These are phyloP conservation scores for Ginglymostoma cirratum DNA, from an alignment of 2,113 vertebrate species.

Conservation along the genomic window DNA sequence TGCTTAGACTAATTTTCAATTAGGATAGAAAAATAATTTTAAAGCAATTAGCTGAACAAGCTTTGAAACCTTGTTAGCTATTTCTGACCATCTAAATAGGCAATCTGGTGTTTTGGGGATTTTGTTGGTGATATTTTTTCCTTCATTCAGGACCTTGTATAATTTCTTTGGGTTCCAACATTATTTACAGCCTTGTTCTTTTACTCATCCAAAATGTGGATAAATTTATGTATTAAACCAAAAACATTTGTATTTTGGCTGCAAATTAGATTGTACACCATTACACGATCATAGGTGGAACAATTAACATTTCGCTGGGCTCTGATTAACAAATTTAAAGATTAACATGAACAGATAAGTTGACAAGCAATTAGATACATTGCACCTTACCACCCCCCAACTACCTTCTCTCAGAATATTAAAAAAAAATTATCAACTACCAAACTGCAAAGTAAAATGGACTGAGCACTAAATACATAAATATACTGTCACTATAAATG, in stretches of 20 bases:
- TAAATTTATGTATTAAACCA: background rate
- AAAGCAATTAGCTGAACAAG: slow-evolving; percentile 25
- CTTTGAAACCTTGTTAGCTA: slow-evolving; percentile 15
- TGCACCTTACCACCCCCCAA: background rate
- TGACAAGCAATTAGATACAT: background rate
- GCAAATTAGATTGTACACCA: background rate
- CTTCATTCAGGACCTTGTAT: background rate
- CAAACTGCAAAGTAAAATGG: no score
- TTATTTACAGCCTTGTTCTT: background rate
- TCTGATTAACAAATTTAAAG: background rate
- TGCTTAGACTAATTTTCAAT: slow-evolving; percentile 30
- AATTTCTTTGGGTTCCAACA: background rate
- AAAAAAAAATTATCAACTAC: background rate
- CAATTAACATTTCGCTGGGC: background rate
- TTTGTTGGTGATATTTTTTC: background rate
- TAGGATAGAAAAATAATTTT: background rate
- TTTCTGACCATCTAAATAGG: background rate
- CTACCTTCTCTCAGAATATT: background rate
- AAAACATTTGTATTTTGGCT: background rate
- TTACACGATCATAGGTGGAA: background rate
- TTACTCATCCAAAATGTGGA: background rate
- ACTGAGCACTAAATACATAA: no score
- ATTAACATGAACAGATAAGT: background rate
- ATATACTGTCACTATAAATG: no score
- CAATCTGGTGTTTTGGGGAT: background rate